These are phyloP conservation scores for Dicrurus megarhynchus DNA, from an alignment of 2,113 vertebrate species.

Conservation along the genomic window DNA sequence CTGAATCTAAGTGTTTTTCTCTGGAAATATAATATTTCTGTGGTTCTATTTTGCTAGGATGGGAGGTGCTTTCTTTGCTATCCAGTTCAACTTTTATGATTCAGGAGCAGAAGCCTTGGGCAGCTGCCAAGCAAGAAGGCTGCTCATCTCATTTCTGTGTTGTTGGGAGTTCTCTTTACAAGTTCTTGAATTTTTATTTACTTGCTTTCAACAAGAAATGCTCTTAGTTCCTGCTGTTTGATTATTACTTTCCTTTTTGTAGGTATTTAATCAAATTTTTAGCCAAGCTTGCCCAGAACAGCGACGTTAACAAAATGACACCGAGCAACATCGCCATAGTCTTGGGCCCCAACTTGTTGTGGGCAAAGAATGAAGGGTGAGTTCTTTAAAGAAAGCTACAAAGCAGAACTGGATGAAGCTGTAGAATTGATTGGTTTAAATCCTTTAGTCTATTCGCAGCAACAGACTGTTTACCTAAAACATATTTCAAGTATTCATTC, in stretches of 20 bases:
- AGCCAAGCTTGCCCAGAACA: conserved; percentile 92
- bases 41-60: not conserved
- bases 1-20: not conserved
- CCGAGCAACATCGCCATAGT: conserved; percentile 97
- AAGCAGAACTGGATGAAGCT: not conserved
- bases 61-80: not conserved
- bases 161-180: not conserved
- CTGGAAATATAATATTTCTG: not conserved
- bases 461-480: not conserved
- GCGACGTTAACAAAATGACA: conserved; percentile 96
- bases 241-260: not conserved
- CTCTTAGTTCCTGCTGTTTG: not conserved
- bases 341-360: conserved; percentile 94
- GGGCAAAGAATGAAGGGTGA: conserved; percentile 97
- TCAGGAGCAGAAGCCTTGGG: not conserved
- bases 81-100: not conserved
- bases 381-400: not conserved
- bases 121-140: not conserved
- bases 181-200: not conserved
- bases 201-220: not conserved
- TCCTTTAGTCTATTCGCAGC: not conserved
- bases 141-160: not conserved
- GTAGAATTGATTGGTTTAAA: not conserved
- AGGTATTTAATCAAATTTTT: conserved; percentile 99
- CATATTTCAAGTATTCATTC: not conserved